Base-by-base conservation (phyloP, 2,888 invertebrate genomes). In the Zele albiditarsus region DNA sequence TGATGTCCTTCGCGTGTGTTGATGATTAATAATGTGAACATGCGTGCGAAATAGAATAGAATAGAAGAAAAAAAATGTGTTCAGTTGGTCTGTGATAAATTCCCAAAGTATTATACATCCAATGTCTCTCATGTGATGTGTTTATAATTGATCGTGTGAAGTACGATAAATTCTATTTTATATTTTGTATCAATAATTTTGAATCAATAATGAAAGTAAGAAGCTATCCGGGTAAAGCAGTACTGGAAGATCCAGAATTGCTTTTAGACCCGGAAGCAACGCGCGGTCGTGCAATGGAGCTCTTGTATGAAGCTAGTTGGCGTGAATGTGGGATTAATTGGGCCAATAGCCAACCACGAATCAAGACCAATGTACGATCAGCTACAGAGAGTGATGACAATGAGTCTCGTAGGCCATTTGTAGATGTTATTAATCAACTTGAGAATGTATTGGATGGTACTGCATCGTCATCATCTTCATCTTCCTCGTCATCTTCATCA, bases 231-330 rank as follows among this genome's bases (percentile, higher is more conserved):
- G 96, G 96, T 80, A 94, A 95, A 90, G 96, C 94, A 80, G 95
- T 95, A 85, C 83, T 91, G 71, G 90, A 91, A 78, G 91, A 92
- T 77, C 92, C 93, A 74, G 90, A 92, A 89, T 86, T 93, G 77
- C 91, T 93, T 74, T 91, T 95, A 91, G 95, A 95, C 88, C 93
- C 94, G 87, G 93, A 93, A 85, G 92, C 93, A 80, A 92, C 93
- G 60, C 91, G 92, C 82, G 93, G 93, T 81, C 92, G 92, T 83
- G 93, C 93, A 78, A 94, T 94, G 94, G 94, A 94, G 83, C 91
- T 94, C 68, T 92, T 95, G 65, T 96, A 96, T 88, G 96, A 95
- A 83, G 95, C 95, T 42, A 96, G 95, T 87, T 96, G 96, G 96
- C 91, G 94, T 78, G 94, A 95, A 76, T 89, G 89, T 71, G 86